Conservation (phyloP, 2,113 vertebrate genomes). For the Caranx melampygus region DNA sequence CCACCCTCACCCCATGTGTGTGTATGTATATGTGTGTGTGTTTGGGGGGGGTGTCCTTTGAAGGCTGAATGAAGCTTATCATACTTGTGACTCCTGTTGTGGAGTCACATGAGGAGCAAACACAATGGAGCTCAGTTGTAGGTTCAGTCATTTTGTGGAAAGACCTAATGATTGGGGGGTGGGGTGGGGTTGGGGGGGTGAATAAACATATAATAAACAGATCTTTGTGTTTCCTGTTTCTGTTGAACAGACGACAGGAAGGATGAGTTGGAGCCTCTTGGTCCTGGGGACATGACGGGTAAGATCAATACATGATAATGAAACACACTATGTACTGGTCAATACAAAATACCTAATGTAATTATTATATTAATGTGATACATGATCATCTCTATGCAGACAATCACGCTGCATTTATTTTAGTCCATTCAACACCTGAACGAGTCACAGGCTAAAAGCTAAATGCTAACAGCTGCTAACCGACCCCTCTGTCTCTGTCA, state of each 20-base stretch:
- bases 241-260: slow-evolving; percentile 89
- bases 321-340: no score
- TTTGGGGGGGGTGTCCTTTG: slow-evolving; percentile 74
- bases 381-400: no score
- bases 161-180: slow-evolving; percentile 81
- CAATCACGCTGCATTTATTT: no score
- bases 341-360: no score
- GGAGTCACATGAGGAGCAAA: slow-evolving; percentile 91
- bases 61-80: slow-evolving; percentile 87
- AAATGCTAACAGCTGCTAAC: no score
- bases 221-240: slow-evolving; percentile 14
- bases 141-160: slow-evolving; percentile 85
- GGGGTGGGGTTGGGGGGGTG: no score
- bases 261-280: slow-evolving; percentile 89
- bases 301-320: slow-evolving; percentile 59
- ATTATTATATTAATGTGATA: no score
- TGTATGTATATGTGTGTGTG: no score
- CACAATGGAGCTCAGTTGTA: slow-evolving; percentile 86
- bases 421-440: no score
- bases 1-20: slow-evolving; percentile 12
- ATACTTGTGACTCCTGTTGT: slow-evolving; percentile 90
- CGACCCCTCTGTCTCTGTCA: slow-evolving; percentile 63
- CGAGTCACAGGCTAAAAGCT: no score
- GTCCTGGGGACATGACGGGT: slow-evolving; percentile 92
- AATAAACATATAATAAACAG: background rate